Percentiles rank a stretch among this genome's conserved stretches.
These are phyloP conservation scores for Sparidentex hasta DNA, from an alignment of 2,797 vertebrate genomes.

Conservation along the genomic window DNA sequence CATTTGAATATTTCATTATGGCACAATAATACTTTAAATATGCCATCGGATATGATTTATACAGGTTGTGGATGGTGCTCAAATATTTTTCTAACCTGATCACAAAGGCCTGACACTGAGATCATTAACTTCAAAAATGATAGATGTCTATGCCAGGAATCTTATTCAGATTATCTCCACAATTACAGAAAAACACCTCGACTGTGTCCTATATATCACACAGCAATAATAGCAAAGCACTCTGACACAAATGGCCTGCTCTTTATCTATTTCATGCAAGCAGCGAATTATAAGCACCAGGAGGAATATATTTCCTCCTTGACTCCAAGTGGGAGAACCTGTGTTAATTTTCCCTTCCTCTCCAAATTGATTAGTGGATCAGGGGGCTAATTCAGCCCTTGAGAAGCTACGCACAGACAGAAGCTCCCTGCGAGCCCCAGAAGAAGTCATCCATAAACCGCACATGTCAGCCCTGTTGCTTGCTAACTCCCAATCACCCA, in stretches of 20 bases:
- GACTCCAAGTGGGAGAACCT: constrained; percentile 66
- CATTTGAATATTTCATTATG: constrained; percentile 80
- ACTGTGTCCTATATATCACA: constrained; percentile 44
- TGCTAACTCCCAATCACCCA: constrained; percentile 61
- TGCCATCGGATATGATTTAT: constrained; percentile 72
- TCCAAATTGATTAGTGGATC: constrained; percentile 82
- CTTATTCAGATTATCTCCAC: constrained; percentile 25
- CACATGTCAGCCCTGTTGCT: constrained; percentile 70
- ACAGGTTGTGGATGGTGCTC: constrained; percentile 36
- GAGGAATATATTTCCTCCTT: constrained; percentile 72
- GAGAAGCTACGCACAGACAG: constrained; percentile 74
- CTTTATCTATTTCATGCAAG: constrained; percentile 57
- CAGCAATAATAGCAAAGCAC: constrained; percentile 39
- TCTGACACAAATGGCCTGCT: constrained; percentile 46
- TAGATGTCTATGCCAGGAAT: constrained; percentile 23
- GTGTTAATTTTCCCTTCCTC: constrained; percentile 72
- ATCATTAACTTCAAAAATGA: constrained; percentile 50
- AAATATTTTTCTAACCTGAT: constrained; percentile 61
- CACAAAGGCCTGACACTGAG: constrained; percentile 51
- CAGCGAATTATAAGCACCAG: constrained; percentile 61
- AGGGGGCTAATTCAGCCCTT: constrained; percentile 79
- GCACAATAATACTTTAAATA: constrained; percentile 73
- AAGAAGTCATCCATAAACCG: constrained; percentile 82
- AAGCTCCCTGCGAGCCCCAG: constrained; percentile 69
- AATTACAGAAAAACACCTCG: constrained; percentile 25